Evolutionary conservation across 2,888 invertebrate genomes (phyloP).

Genomic region (Trissolcus brochymenae): DNA sequence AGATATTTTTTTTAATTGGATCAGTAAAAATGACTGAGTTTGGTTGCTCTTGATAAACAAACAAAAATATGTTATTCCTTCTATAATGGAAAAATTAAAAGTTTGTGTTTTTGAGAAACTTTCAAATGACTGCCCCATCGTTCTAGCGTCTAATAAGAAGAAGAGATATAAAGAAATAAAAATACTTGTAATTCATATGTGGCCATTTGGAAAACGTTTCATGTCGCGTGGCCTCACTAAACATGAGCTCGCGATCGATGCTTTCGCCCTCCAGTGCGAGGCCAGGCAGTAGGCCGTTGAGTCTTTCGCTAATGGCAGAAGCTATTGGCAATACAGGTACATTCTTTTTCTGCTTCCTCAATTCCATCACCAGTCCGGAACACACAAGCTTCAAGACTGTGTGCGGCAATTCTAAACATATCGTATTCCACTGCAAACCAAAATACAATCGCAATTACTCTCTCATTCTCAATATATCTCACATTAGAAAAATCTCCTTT

Average conservation of each 20-base stretch:
- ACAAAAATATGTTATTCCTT: too few species aligned
- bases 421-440: conserved; percentile 90
- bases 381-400: conserved; percentile 88
- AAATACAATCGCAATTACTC: not conserved
- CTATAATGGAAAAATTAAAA: too few species aligned
- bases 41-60: too few species aligned
- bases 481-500: too few species aligned
- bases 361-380: conserved; percentile 86
- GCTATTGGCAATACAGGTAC: conserved; percentile 92
- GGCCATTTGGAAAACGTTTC: conserved; percentile 97
- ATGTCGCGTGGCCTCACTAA: conserved; percentile 92
- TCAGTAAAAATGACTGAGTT: too few species aligned
- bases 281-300: conserved; percentile 85
- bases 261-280: conserved; percentile 76
- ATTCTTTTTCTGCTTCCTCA: conserved; percentile 88
- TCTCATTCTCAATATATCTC: too few species aligned
- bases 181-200: conserved; percentile 95
- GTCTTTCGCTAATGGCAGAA: conserved; percentile 91
- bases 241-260: conserved; percentile 84
- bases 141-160: too few species aligned
- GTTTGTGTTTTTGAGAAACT: too few species aligned
- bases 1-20: too few species aligned
- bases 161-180: not conserved
- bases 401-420: conserved; percentile 88
- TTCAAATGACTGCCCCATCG: too few species aligned